Base-by-base conservation (phyloP, 2,888 invertebrate genomes). In the Agrotis segetum region DNA sequence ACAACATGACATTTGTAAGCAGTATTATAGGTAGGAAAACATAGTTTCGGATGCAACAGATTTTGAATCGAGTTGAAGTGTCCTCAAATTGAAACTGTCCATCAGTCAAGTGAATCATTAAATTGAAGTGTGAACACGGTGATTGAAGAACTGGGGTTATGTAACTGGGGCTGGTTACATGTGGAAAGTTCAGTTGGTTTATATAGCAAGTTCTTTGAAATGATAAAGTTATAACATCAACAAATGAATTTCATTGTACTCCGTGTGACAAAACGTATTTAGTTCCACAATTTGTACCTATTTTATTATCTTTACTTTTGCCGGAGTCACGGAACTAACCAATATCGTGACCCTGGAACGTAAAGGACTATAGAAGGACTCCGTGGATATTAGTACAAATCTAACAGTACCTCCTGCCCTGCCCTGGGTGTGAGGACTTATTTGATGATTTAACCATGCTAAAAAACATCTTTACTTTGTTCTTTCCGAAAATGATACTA, bases 1-100 rank as follows among this genome's bases (percentile, higher is more conserved):
- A 53, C 21, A 29, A 55, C 11, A 5, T n/a, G 11, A 34, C n/a
- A 34, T 34, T 56, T n/a, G 34, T 34, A n/a, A 56, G 6, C 2
- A 34, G n/a, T 56, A 40, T 34, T 34, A n/a, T 53, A 29, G 24
- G 53, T 53, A 11, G 29, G 40, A 40, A 40, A 11, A 11, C 11
- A 11, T 40, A 56, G 56, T 75, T 68, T 17, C 56, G 74, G 74
- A 68, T 68, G 61, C 46, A 61, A 69, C 59, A n/a, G 49, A 60
- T 74, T 74, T 44, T 60, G 52, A 50, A 19, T 55, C 47, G 56
- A 60, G 50, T 49, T 56, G 47, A 52, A 64, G 66, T 44, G 24
- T 50, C 40, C 46, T 74, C 58, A 61, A 40, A 71, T 59, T 19
- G 49, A 60, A 50, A 44, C 52, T 58, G 53, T 52, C 61, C 66